Evolutionary conservation across 2,113 vertebrate species (phyloP).

Genomic region (Poecilia latipinna): DNA sequence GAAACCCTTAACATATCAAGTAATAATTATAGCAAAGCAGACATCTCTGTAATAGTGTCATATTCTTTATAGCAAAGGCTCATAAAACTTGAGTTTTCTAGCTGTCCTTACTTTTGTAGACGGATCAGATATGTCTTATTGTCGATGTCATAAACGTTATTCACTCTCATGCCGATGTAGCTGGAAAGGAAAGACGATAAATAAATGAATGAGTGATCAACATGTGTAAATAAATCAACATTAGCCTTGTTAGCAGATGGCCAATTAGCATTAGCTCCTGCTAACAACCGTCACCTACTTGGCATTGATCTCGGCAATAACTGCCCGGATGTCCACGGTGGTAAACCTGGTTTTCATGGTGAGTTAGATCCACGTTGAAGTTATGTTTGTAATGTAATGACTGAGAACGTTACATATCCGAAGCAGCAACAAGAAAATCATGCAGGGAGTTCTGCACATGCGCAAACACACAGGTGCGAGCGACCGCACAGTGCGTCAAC

Average conservation of each 20-base stretch:
- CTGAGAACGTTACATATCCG: constrained; percentile 28
- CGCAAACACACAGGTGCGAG: background rate
- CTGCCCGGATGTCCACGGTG: constrained; percentile 89
- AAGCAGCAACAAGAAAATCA: constrained; percentile 14
- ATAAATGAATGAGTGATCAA: constrained; percentile 7
- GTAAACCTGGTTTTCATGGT: constrained; percentile 92
- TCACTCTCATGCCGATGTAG: constrained; percentile 94
- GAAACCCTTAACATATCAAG: no score
- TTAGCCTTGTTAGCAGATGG: constrained; percentile 2
- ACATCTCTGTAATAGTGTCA: no score
- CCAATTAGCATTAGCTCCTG: constrained; percentile 31
- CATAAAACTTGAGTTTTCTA: background rate
- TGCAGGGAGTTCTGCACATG: constrained; percentile 6
- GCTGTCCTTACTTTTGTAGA: constrained; percentile 91
- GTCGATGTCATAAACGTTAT: constrained; percentile 98
- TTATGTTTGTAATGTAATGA: background rate
- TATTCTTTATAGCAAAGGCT: no score
- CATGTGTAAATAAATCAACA: constrained; percentile 14
- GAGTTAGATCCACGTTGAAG: background rate
- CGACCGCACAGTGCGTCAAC: background rate
- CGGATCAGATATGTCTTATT: constrained; percentile 97
- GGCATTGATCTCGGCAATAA: constrained; percentile 87
- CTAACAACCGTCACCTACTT: constrained; percentile 74
- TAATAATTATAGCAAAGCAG: no score
- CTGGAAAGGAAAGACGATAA: constrained; percentile 72